phyloP scores from a whole-genome alignment of 2,113 vertebrate species.

The Oryzias woworae region DNA sequence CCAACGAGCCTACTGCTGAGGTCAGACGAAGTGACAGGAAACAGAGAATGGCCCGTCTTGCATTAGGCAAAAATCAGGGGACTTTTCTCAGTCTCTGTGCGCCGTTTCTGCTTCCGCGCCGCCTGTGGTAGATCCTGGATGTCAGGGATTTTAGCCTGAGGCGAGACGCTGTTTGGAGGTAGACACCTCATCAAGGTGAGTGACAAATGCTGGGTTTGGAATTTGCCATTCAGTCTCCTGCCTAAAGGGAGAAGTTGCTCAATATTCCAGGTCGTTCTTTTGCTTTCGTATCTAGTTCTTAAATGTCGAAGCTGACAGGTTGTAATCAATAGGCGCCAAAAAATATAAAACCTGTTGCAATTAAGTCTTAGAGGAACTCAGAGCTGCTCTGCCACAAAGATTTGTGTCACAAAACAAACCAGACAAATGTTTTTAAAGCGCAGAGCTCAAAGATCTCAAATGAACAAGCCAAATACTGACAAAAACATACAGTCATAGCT shows the following conservation, averaged over 20 bases:
- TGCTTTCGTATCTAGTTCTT: slow-evolving; percentile 4
- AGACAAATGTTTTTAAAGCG: no score
- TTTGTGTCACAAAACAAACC: background rate
- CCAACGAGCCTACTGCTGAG: slow-evolving; percentile 17
- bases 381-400: background rate
- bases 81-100: background rate
- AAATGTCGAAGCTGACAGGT: slow-evolving; percentile 21
- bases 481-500: no score
- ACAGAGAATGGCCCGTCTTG: slow-evolving; percentile 22
- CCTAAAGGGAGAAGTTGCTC: slow-evolving; percentile 35
- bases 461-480: no score
- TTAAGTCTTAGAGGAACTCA: background rate
- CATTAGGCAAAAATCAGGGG: slow-evolving; percentile 13
- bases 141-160: slow-evolving; percentile 39
- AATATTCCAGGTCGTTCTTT: slow-evolving; percentile 19
- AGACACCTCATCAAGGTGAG: slow-evolving; percentile 59
- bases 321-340: slow-evolving; percentile 28
- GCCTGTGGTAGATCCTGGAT: slow-evolving; percentile 18
- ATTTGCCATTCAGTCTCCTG: slow-evolving; percentile 16
- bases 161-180: slow-evolving; percentile 32
- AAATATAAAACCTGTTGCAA: slow-evolving; percentile 7
- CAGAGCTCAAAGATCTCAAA: no score
- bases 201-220: slow-evolving; percentile 51
- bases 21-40: slow-evolving; percentile 20
- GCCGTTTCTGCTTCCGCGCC: slow-evolving; percentile 13